Conservation (phyloP, 1,140 invertebrate species). For the Tenebrio molitor region DNA sequence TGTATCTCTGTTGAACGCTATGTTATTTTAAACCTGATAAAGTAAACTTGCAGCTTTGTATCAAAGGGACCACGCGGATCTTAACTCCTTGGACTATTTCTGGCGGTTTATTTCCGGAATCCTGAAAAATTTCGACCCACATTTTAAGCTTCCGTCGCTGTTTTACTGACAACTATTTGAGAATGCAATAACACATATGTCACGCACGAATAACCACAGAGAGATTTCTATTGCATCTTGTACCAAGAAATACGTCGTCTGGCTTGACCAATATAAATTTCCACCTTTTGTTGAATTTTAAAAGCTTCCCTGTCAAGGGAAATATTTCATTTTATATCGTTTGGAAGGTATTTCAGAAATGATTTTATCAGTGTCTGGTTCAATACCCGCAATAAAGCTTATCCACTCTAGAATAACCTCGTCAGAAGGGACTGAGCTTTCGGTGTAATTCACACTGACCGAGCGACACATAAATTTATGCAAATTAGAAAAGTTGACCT, state of each 20-base stretch:
- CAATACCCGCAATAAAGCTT: no score
- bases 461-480: no score
- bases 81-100: background rate
- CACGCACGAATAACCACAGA: constrained; percentile 1
- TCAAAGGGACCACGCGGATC: background rate
- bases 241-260: background rate
- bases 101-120: background rate
- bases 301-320: background rate
- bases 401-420: no score
- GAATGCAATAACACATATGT: constrained; percentile 23
- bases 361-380: no score
- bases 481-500: no score
- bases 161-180: background rate
- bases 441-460: no score
- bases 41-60: background rate
- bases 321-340: no score
- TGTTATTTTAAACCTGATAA: background rate
- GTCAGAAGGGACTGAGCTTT: no score
- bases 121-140: background rate
- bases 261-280: no score
- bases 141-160: no score
- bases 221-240: background rate
- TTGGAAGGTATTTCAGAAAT: no score
- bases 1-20: background rate
- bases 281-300: no score